These are phyloP conservation scores for Brachyptera risi DNA, from an alignment of 2,888 invertebrate species.

Conservation along the genomic window DNA sequence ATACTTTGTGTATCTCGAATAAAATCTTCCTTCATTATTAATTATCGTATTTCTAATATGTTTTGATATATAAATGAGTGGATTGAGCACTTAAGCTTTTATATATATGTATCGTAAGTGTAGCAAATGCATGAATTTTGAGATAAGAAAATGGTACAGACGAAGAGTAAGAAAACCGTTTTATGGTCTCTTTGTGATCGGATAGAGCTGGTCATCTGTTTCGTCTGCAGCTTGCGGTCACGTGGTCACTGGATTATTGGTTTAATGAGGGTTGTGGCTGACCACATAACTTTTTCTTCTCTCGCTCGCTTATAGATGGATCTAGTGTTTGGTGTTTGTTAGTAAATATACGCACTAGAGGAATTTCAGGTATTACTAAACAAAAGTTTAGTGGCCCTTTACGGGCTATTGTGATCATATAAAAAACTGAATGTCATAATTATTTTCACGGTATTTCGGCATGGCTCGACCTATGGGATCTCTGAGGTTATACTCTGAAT, in stretches of 20 bases:
- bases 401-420: too few species aligned
- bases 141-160: neutral
- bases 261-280: too few species aligned
- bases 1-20: slow-evolving; percentile 3
- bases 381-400: too few species aligned
- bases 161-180: neutral
- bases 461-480: too few species aligned
- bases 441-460: too few species aligned
- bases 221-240: neutral
- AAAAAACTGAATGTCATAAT: too few species aligned
- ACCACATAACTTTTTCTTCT: too few species aligned
- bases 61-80: neutral
- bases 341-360: too few species aligned
- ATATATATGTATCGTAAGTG: slow-evolving; percentile 2
- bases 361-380: too few species aligned
- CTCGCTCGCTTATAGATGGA: too few species aligned
- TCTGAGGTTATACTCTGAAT: too few species aligned
- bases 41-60: slow-evolving; percentile 9
- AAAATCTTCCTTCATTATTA: slow-evolving; percentile 13
- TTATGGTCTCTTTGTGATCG: neutral
- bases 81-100: slow-evolving; percentile 13
- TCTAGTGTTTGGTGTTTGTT: too few species aligned
- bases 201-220: neutral
- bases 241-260: neutral
- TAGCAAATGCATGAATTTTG: neutral